A percentile compares a stretch with the other conserved stretches of the same genome.
phyloP scores from a whole-genome alignment of 2,888 invertebrate species.

The Catocala sponsa region DNA sequence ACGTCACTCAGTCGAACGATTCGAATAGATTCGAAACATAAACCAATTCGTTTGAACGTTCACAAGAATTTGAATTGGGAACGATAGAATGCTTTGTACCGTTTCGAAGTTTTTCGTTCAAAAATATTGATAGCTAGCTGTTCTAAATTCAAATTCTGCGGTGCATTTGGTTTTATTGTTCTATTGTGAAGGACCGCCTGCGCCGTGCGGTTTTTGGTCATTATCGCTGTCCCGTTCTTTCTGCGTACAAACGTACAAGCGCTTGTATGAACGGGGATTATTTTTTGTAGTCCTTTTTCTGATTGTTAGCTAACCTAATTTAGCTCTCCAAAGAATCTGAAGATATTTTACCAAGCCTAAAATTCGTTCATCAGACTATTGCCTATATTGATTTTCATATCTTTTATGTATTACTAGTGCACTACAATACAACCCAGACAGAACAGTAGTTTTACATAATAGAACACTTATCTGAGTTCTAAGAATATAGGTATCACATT shows the following conservation, averaged over 20 bases:
- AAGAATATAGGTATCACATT: too few species aligned
- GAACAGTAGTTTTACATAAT: too few species aligned
- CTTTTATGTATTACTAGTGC: too few species aligned
- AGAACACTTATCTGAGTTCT: too few species aligned
- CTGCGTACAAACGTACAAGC: not conserved
- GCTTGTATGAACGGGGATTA: too few species aligned
- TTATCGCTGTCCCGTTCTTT: conserved; percentile 1
- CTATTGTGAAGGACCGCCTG: not conserved
- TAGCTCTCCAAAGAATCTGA: too few species aligned
- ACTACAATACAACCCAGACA: too few species aligned
- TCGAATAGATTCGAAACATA: conserved; percentile 37
- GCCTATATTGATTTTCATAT: too few species aligned
- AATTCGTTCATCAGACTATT: too few species aligned
- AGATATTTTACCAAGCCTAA: too few species aligned
- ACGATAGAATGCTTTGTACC: conserved; percentile 45
- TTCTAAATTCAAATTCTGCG: conserved; percentile 43
- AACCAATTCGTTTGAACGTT: conserved; percentile 39
- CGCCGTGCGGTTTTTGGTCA: not conserved
- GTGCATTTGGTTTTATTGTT: conserved; percentile 32
- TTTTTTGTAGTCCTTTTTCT: too few species aligned
- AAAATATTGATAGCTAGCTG: conserved; percentile 46
- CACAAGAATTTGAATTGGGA: conserved; percentile 47
- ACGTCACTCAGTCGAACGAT: conserved; percentile 35
- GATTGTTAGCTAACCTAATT: too few species aligned
- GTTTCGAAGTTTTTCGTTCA: conserved; percentile 47